Conservation (phyloP, 1,140 invertebrate species). For the Oedothorax gibbosus region DNA sequence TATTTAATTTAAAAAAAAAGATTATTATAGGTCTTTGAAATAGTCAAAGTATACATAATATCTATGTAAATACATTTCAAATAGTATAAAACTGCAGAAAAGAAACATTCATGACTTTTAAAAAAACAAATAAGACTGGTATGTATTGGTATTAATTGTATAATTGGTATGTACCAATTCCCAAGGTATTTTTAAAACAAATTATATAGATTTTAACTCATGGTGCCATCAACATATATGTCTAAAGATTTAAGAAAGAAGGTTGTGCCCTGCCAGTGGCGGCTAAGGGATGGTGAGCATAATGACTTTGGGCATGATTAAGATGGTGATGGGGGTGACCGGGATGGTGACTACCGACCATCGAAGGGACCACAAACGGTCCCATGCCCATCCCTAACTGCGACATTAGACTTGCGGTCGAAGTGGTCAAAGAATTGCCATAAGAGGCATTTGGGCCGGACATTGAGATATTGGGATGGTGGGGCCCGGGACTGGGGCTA, state of each 20-base stretch:
- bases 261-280: slow-evolving; percentile 33
- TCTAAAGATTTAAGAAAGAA: slow-evolving; percentile 54
- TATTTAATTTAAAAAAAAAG: too few species aligned
- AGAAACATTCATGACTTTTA: too few species aligned
- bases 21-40: too few species aligned
- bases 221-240: slow-evolving; percentile 30
- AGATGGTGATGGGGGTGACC: slow-evolving; percentile 38
- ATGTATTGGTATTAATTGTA: too few species aligned
- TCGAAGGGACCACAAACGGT: slow-evolving; percentile 43
- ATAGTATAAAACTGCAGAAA: too few species aligned
- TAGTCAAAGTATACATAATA: too few species aligned
- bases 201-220: slow-evolving; percentile 10
- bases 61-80: too few species aligned
- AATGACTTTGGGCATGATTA: slow-evolving; percentile 44
- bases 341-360: slow-evolving; percentile 40
- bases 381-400: slow-evolving; percentile 57
- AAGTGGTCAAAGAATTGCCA: slow-evolving; percentile 42
- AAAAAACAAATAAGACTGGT: too few species aligned
- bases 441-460: slow-evolving; percentile 36
- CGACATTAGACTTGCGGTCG: slow-evolving; percentile 44
- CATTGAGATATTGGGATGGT: slow-evolving; percentile 35
- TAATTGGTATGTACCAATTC: too few species aligned
- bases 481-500: slow-evolving; percentile 41
- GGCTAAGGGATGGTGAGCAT: slow-evolving; percentile 48
- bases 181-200: too few species aligned